Evolutionary conservation across 1,140 invertebrate genomes (phyloP), one percentile per base, ranked within the genome.

Genomic region (Hirudo medicinalis): DNA sequence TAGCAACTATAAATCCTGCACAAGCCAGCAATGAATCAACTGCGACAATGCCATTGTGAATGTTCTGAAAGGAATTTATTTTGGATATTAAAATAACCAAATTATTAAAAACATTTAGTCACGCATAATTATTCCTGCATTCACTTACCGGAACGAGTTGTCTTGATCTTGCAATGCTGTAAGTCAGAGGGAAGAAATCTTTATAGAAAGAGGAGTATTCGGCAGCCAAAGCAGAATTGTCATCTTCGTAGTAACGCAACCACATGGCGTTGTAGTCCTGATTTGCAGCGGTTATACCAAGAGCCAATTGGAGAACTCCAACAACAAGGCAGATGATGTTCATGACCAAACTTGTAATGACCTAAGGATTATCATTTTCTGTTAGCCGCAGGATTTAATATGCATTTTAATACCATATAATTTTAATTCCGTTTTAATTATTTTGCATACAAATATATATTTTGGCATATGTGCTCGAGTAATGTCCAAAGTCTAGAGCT

Each of bases 201-300:
- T 32, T 1, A 11, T 11, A 8, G 57, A 63, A 63, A 13, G 22
- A 22, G 29, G 57, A 63, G 22, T 25, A 32, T 32, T 63, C 57
- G 22, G 57, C 29, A 32, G 4, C 17, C 3, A 63, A 13, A 1
- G 22, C 11, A 25, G 57, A 2, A 63, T 63, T 63, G 6, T 63
- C 57, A 13, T 32, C 57, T 32, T 63, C 57, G 11, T 25, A 25
- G 57, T 63, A 22, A 3, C 57, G 9, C 57, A 63, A 32, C 57
- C 29, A 25, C 57, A 63, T 63, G 57, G 57, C 57, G 13, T 63
- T 63, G 57, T 25, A 63, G 57, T 63, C 57, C 19, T 63, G 57
- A 20, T 63, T 63, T 22, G 57, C 57, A 25, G 57, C 57, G 22
- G 57, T 32, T 32, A 63, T 63, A 13, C 57, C 57, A 25, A 63